Conservation (phyloP, 64 coral and sea anemone species). For the Pocillopora verrucosa region DNA sequence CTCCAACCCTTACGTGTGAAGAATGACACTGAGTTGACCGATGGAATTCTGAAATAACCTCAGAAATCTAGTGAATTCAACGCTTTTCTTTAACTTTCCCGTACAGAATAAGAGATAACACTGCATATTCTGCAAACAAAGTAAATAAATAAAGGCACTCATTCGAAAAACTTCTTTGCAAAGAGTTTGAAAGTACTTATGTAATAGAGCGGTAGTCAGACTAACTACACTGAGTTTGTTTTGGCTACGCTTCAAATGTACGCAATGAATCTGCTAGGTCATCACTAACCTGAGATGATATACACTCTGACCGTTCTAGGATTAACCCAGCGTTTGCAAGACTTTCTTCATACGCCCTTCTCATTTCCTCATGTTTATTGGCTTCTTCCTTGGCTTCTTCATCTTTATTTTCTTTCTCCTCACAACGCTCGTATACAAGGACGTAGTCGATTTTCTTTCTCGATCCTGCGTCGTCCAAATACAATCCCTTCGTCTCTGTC, state of each 20-base stretch:
- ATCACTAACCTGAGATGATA: background rate
- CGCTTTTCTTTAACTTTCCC: no score
- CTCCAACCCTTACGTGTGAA: background rate
- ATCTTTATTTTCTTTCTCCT: constrained; percentile 56
- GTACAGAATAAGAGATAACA: no score
- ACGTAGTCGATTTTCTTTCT: constrained; percentile 57
- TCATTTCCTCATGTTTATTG: constrained; percentile 43
- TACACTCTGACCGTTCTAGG: constrained; percentile 21
- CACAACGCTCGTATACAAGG: constrained; percentile 47
- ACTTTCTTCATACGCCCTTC: constrained; percentile 44
- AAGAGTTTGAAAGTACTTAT: no score
- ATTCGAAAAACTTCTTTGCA: no score
- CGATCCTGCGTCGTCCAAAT: constrained; percentile 27
- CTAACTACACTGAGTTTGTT: background rate
- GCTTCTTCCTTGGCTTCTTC: constrained; percentile 18
- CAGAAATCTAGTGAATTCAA: no score
- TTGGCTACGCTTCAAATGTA: background rate
- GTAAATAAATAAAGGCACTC: no score
- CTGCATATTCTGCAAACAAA: no score
- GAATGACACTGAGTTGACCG: background rate
- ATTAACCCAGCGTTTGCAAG: constrained; percentile 31
- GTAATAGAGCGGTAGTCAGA: no score
- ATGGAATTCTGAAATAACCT: constrained; percentile 14
- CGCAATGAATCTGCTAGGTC: background rate
- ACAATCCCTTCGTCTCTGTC: constrained; percentile 7